Base-by-base conservation (phyloP, 2,113 vertebrate genomes). In the Cardinalis cardinalis region DNA sequence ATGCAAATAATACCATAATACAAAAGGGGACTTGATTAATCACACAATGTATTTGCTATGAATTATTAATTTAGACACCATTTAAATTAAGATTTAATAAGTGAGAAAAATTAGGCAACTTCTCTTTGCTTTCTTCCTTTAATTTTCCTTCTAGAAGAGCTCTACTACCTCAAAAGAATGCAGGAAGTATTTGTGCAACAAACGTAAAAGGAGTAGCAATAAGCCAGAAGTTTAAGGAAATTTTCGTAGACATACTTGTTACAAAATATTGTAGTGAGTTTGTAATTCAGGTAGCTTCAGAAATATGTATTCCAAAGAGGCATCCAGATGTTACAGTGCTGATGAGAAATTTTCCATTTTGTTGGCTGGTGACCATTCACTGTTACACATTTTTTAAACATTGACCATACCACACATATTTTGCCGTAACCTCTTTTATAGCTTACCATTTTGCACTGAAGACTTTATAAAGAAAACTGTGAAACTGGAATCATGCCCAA, bases 1-100 rank as follows among this genome's bases (percentile, higher is more conserved):
- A 85, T 51, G 28, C 21, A 88, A 90, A 93, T 76, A 84, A 70
- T 58, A 46, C 7, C 6, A 23, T 72, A 82, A 52, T 48, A 58
- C 2, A 64, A 80, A 94, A 63, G 5, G 38, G 55, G 16, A 31
- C 10, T 88, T 84, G 29, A 56, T 61, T 93, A 83, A 83, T 91
- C 18, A 43, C 19, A 51, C 21, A 49, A 83, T 48, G 18, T 65
- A 46, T 91, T 85, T 94, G 4, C 6, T 83, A 73, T 69, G 32
- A 93, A 94, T 80, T 80, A 83, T 82, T 89, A 68, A 91, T 89
- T 93, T 61, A 80, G 18, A 48, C 14, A 70, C 3, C 1, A 65
- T 72, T 94, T 83, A 87, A 85, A 87, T 87, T 72, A 87, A 88
- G 46, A 76, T 86, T 83, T 87, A 80, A 66, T 65, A 63, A 18